Evolutionary conservation across 2,888 invertebrate species (phyloP), one percentile per base, ranked within the genome.

Genomic region (Caenorhabditis sinica): DNA sequence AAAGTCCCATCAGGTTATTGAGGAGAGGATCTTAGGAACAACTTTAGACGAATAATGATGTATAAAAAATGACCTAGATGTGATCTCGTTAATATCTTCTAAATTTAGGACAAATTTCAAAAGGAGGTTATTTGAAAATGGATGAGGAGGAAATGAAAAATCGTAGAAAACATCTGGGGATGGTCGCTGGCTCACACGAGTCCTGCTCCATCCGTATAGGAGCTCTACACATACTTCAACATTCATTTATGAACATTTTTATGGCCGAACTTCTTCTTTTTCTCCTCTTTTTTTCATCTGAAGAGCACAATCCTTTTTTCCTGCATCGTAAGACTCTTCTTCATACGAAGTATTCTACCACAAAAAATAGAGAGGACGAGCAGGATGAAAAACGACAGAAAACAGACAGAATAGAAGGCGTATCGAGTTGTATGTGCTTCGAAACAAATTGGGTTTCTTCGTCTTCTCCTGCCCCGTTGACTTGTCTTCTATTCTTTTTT

Each of bases 381-480:
- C 36, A 30, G 65, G 30, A 53, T 13, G 40, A 56, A 69, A 15
- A 28, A 56, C 40, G 56, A 76, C 56, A 75, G 68, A 71, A 15
- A 53, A 56, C 53, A 65, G 72, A 71, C 17, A 65, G 45, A 65
- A 65, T 28, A 28, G 45, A 58, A 33, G 66, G 74, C 81, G 81
- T 72, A 72, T 80, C 72, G 79, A 79, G 79, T 66, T 80, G 80
- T 72, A 66, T 72, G 72, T 80, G 80, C 72, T 80, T 80, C 72
- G 80, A 80, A 80, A 80, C 80, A 80, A 80, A 80, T 80, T 80
- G 80, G 80, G 80, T 80, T 80, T 80, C 80, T 80, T 77, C 69
- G n/a, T n/a, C n/a, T n/a, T 58, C 60, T 49, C 58, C 68, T 60
- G 49, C 45, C 51, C 60, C 66, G 56, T 33, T 49, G 56, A 60